Base-by-base conservation (phyloP, 1,140 invertebrate species). In the Wiebesia pumilae region DNA sequence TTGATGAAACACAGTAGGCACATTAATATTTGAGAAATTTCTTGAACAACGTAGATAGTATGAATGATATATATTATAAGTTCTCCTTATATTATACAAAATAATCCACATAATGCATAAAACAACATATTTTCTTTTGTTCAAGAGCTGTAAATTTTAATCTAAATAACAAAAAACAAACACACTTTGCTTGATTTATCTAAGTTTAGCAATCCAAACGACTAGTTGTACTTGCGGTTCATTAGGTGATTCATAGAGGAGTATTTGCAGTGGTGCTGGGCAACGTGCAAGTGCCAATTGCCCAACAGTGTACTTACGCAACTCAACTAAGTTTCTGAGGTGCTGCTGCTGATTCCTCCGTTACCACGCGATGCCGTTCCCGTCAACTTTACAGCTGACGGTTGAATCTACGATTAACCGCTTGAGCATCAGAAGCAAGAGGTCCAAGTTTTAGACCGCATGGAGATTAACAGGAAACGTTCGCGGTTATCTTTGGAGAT, bases 401-500 rank as follows among this genome's bases (percentile, higher is more conserved):
- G 38, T 47, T 58, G 38, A 86, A 86, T 83, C 33, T 81, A 75
- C 58, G 35, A 27, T 58, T 67, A 86, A 86, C 84, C 82, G 73
- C 33, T 67, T 4, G 4, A 1, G 19, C 38, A 21, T n/a, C 14
- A 65, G 14, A 75, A 69, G 30, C 40, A 65, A 30, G 30, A 85
- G 67, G 69, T 54, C 43, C 33, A 88, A 89, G 86, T 87, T 87
- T 62, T 51, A 38, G 21, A 87, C 82, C 86, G 82, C 86, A 77
- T 2, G n/a, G 62, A 86, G 84, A 88, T 73, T 89, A 87, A 88
- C 81, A 75, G 33, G 51, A 85, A 30, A 71, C 65, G 67, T 77
- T 77, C 62, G 58, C 79, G 88, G 88, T 86, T 89, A 88, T 88
- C 84, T 85, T 71, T 71, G 58, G 58, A 69, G 83, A 81, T 86